Percentiles rank a stretch among this genome's conserved stretches.
Conservation (phyloP, 2,888 invertebrate species). For the Calephelis perditalis region DNA sequence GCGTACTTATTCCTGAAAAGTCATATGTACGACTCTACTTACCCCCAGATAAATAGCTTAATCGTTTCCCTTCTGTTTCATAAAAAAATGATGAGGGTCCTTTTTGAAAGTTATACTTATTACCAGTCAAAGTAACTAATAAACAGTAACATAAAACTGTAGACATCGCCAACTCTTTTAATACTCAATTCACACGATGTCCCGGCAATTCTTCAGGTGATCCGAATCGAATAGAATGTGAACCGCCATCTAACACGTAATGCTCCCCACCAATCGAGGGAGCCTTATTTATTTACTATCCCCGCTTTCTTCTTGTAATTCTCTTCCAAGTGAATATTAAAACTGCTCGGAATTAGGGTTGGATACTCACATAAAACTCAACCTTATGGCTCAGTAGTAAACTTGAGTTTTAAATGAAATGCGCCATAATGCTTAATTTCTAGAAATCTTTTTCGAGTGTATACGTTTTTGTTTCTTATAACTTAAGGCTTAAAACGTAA, state of each 20-base stretch:
- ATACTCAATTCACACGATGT: constrained; percentile 1
- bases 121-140: too few species aligned
- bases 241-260: constrained; percentile 66
- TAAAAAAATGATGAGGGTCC: too few species aligned
- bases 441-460: constrained; percentile 18
- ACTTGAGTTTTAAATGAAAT: constrained; percentile 1
- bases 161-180: not conserved
- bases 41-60: too few species aligned
- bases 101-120: too few species aligned
- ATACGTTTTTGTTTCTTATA: constrained; percentile 38
- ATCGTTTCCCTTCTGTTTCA: too few species aligned
- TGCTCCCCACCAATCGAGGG: constrained; percentile 47
- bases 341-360: constrained; percentile 55
- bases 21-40: too few species aligned
- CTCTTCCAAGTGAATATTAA: constrained; percentile 73
- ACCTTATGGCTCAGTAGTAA: constrained; percentile 16
- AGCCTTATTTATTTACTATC: constrained; percentile 66
- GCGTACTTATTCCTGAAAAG: too few species aligned
- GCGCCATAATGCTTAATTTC: constrained; percentile 11
- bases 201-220: constrained; percentile 5
- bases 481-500: constrained; percentile 36
- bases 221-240: constrained; percentile 41
- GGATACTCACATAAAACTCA: constrained; percentile 13
- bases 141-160: not conserved
- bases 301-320: constrained; percentile 72